Evolutionary conservation across 2,797 vertebrate genomes (phyloP).

Genomic region (Mus spretus): DNA sequence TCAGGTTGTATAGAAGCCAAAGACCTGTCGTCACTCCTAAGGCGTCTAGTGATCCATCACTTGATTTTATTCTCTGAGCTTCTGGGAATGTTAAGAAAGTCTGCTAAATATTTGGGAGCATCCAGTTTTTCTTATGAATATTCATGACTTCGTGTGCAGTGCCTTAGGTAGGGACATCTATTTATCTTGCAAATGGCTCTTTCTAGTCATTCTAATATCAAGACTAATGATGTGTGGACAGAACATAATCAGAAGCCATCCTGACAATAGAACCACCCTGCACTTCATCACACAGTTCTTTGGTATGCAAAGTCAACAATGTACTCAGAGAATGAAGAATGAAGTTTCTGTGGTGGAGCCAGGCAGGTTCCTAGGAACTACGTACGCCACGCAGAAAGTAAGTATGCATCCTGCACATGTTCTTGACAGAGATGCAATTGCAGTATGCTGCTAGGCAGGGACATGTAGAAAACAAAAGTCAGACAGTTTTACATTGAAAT

Average conservation of each 20-base stretch:
- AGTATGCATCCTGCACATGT: neutral
- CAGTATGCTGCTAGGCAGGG: neutral
- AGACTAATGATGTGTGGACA: slow-evolving; percentile 64
- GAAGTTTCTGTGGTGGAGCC: neutral
- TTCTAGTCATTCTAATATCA: slow-evolving; percentile 13
- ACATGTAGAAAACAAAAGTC: neutral
- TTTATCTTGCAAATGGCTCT: slow-evolving; percentile 63
- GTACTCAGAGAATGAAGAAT: slow-evolving; percentile 38
- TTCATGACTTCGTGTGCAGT: neutral
- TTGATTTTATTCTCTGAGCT: neutral
- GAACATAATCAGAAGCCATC: slow-evolving; percentile 43
- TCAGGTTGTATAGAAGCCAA: neutral
- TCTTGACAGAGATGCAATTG: neutral
- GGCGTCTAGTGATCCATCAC: neutral
- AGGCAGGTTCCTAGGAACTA: neutral
- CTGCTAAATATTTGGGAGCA: slow-evolving; percentile 21
- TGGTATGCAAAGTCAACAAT: slow-evolving; percentile 60
- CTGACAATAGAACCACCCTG: slow-evolving; percentile 17
- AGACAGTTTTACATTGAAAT: neutral
- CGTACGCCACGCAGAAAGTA: neutral
- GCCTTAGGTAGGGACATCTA: slow-evolving; percentile 43
- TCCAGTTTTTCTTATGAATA: slow-evolving; percentile 14
- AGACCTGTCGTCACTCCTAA: neutral
- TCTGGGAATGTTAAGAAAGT: slow-evolving; percentile 32
- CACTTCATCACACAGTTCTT: slow-evolving; percentile 36